Evolutionary conservation across 2,797 vertebrate genomes (phyloP).

Genomic region (Karalla daura): DNA sequence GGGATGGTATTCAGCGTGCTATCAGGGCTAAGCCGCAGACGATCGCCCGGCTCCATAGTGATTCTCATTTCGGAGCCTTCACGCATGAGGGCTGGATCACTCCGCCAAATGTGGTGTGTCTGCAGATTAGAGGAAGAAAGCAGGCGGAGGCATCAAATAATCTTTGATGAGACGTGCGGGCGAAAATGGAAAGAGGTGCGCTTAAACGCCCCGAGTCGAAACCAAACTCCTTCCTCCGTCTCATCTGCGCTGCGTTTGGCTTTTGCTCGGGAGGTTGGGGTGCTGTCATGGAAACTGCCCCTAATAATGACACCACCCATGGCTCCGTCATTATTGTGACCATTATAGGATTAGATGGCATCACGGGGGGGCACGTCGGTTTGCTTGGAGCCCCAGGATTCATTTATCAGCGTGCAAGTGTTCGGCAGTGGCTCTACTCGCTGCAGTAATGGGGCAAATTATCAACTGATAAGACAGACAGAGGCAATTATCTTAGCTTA

Average conservation of each 20-base stretch:
- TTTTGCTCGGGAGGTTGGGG: slow-evolving; percentile 11
- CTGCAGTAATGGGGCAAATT: slow-evolving; percentile 45
- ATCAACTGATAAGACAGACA: slow-evolving; percentile 51
- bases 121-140: slow-evolving; percentile 47
- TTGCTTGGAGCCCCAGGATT: slow-evolving; percentile 47
- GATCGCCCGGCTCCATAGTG: not conserved
- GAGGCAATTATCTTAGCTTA: slow-evolving; percentile 52
- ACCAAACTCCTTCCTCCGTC: slow-evolving; percentile 21
- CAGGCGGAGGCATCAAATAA: slow-evolving; percentile 26
- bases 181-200: slow-evolving; percentile 23
- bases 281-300: slow-evolving; percentile 68
- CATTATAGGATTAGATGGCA: slow-evolving; percentile 74
- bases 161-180: slow-evolving; percentile 18
- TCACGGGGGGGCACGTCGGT: slow-evolving; percentile 46
- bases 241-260: too few species aligned
- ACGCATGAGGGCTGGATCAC: slow-evolving; percentile 30
- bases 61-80: slow-evolving; percentile 53
- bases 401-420: slow-evolving; percentile 55
- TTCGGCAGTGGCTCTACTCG: slow-evolving; percentile 25
- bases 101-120: slow-evolving; percentile 45
- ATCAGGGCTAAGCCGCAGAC: slow-evolving; percentile 11
- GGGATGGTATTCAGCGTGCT: not conserved
- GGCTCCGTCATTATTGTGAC: slow-evolving; percentile 64
- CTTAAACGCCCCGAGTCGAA: slow-evolving; percentile 22
- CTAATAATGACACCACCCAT: slow-evolving; percentile 66